Evolutionary conservation across 2,888 invertebrate species (phyloP).

Genomic region (Meteorus cinctellus): DNA sequence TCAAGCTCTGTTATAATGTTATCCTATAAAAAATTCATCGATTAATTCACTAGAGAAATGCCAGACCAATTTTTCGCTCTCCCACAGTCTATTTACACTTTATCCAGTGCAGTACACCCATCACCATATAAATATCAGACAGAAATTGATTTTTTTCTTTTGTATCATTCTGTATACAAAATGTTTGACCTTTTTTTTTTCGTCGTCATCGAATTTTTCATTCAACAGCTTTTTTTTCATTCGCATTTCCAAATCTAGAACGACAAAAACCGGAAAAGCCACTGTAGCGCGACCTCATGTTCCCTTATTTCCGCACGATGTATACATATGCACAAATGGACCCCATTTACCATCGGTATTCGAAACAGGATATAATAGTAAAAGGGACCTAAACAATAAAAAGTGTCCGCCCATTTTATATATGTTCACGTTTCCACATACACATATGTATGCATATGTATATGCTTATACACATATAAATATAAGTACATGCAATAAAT

Average conservation of each 20-base stretch:
- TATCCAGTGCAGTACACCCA: neutral
- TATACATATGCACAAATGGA: neutral
- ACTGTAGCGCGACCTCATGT: constrained; percentile 52
- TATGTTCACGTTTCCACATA: neutral
- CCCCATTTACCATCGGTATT: neutral
- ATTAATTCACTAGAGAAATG: neutral
- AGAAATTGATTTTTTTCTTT: neutral
- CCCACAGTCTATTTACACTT: neutral
- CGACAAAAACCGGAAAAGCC: constrained; percentile 54
- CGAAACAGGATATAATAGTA: constrained; percentile 14
- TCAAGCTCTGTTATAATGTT: neutral
- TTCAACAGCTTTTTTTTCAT: constrained; percentile 21
- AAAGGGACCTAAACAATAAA: constrained; percentile 9
- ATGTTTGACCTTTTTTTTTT: neutral
- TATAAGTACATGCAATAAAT: neutral
- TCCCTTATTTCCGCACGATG: neutral
- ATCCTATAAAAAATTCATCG: neutral
- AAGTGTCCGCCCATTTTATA: neutral
- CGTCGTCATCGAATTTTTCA: neutral
- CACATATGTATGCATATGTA: neutral
- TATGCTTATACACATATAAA: neutral
- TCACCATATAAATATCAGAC: neutral
- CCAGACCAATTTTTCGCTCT: neutral
- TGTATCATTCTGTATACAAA: neutral
- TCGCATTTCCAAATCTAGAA: neutral